phyloP scores from a whole-genome alignment of 2,113 vertebrate species.

The Gymnarchus niloticus region DNA sequence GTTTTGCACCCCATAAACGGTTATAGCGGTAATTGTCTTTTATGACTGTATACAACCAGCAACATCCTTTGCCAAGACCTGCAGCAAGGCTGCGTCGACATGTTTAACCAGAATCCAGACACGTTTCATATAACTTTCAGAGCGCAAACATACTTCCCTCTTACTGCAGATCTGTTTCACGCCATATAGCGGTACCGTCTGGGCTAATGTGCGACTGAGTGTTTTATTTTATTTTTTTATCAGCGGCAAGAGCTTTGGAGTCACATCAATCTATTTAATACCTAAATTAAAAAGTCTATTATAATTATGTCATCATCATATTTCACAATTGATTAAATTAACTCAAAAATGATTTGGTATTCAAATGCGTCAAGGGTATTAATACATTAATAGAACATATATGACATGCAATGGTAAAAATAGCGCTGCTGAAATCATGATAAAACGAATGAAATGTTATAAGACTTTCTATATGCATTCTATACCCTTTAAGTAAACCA shows the following conservation, averaged over 20 bases:
- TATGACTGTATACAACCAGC: slow-evolving; percentile 78
- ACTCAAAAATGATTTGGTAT: background rate
- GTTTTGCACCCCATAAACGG: slow-evolving; percentile 94
- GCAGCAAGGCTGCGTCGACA: slow-evolving; percentile 20
- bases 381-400: no score
- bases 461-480: no score
- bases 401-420: background rate
- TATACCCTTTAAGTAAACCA: background rate
- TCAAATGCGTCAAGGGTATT: no score
- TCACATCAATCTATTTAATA: background rate
- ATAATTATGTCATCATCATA: background rate
- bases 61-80: slow-evolving; percentile 69
- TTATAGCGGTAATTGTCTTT: slow-evolving; percentile 91
- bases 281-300: background rate
- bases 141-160: slow-evolving; percentile 6
- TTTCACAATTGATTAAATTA: background rate
- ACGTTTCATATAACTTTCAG: slow-evolving; percentile 3
- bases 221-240: slow-evolving; percentile 11
- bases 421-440: background rate
- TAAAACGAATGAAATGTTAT: background rate
- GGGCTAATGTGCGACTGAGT: background rate
- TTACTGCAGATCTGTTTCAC: background rate
- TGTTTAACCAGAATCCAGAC: slow-evolving; percentile 36
- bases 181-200: background rate
- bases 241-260: background rate